Conservation (phyloP, 1,140 invertebrate species). For the Pseudoatta argentina region DNA sequence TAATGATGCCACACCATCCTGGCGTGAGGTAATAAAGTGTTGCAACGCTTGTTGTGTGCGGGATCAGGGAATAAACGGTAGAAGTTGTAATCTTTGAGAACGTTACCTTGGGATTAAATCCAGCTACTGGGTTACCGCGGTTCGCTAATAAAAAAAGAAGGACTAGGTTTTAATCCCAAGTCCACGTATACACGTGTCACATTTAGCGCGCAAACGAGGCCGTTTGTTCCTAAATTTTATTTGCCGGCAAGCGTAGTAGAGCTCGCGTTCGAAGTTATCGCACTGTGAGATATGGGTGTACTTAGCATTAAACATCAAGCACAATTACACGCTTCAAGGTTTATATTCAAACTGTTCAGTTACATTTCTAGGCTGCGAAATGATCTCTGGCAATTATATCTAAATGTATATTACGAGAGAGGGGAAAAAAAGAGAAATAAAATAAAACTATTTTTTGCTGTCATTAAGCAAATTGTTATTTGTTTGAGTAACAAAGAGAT, state of each 20-base stretch:
- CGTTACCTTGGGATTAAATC: slow-evolving; percentile 34
- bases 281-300: background rate
- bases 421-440: background rate
- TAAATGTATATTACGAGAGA: background rate
- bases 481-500: background rate
- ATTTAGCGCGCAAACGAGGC: slow-evolving; percentile 15
- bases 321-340: slow-evolving; percentile 4
- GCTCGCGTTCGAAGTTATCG: background rate
- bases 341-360: slow-evolving; percentile 5
- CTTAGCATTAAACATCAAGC: slow-evolving; percentile 22
- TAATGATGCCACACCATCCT: slow-evolving; percentile 39
- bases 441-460: background rate
- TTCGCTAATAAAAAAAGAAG: slow-evolving; percentile 14
- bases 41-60: background rate
- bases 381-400: background rate
- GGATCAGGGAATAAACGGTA: slow-evolving; percentile 27
- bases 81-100: slow-evolving; percentile 20
- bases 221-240: slow-evolving; percentile 35
- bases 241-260: background rate
- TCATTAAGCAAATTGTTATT: slow-evolving; percentile 34
- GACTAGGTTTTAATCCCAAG: slow-evolving; percentile 1
- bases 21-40: slow-evolving; percentile 5
- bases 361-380: background rate
- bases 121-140: background rate
- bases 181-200: slow-evolving; percentile 5